phyloP scores from a whole-genome alignment of 1,140 invertebrate species.

The Drosophila parabipectinata region DNA sequence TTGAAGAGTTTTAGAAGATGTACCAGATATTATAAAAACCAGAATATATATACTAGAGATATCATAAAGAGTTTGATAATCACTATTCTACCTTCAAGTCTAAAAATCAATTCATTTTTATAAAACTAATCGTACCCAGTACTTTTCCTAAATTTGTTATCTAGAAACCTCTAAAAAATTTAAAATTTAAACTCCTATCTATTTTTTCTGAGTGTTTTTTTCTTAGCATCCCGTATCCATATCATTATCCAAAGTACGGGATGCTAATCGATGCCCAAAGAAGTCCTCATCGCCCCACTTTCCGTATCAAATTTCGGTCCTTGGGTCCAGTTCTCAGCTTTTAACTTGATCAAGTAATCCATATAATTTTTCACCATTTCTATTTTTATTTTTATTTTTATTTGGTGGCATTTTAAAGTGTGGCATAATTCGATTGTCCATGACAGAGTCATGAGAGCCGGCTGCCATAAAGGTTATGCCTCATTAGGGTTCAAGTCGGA shows the following conservation, averaged over 20 bases:
- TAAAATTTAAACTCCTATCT: neutral
- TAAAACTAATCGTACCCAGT: no score
- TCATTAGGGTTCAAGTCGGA: constrained; percentile 20
- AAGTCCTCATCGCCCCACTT: constrained; percentile 11
- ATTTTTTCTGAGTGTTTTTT: constrained; percentile 4
- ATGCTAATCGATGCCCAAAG: constrained; percentile 61
- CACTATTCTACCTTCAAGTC: no score
- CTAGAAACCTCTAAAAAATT: no score
- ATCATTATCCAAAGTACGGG: constrained; percentile 18
- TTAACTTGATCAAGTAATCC: constrained; percentile 37
- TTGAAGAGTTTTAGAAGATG: no score
- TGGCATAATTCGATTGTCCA: constrained; percentile 48
- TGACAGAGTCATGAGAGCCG: neutral
- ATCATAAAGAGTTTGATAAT: no score
- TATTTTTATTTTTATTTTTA: constrained; percentile 24
- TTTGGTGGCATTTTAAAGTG: constrained; percentile 8
- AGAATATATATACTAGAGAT: no score
- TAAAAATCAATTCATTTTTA: no score
- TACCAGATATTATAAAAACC: no score
- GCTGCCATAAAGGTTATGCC: constrained; percentile 42
- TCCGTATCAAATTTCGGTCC: constrained; percentile 47
- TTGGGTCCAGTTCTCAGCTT: constrained; percentile 21
- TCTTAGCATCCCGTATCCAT: constrained; percentile 19
- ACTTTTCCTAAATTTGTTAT: no score
- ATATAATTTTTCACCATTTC: neutral